phyloP scores from a whole-genome alignment of 1,140 invertebrate genomes.

The Euglossa dilemma region DNA sequence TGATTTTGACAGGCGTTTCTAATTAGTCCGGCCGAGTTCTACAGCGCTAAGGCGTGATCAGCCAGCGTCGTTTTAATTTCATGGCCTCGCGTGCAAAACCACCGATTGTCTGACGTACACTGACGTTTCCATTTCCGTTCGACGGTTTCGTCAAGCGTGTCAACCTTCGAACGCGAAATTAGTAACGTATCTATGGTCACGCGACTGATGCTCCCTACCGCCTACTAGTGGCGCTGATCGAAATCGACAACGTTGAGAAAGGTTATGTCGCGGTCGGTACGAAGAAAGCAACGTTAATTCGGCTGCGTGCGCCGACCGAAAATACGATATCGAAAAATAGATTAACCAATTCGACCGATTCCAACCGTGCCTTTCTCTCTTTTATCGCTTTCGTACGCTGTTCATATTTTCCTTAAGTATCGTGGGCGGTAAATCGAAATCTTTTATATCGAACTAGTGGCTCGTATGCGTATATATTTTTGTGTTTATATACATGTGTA shows the following conservation, averaged over 20 bases:
- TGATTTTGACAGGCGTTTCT: constrained; percentile 46
- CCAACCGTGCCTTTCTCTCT: background rate
- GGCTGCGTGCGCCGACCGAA: background rate
- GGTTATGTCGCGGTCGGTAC: constrained; percentile 19
- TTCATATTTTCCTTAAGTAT: background rate
- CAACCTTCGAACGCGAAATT: constrained; percentile 37
- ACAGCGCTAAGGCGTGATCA: background rate
- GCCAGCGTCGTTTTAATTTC: constrained; percentile 7
- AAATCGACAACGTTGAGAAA: constrained; percentile 36
- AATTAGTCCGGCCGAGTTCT: constrained; percentile 27
- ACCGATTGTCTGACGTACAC: background rate
- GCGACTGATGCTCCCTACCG: background rate
- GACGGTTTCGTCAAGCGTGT: constrained; percentile 6
- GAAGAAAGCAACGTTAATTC: constrained; percentile 12
- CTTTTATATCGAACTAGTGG: background rate
- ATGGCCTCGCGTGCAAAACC: background rate
- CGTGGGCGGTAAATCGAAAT: background rate
- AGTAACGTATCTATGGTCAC: background rate
- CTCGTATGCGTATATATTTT: background rate
- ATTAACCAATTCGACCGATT: background rate
- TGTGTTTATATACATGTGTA: background rate
- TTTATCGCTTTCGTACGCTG: background rate
- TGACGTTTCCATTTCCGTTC: constrained; percentile 8
- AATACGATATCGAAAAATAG: background rate
- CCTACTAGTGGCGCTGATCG: constrained; percentile 8